A percentile compares a stretch with the other conserved stretches of the same genome.
These are phyloP conservation scores for Tylochromis polylepis DNA, from an alignment of 2,113 vertebrate species.

Conservation along the genomic window DNA sequence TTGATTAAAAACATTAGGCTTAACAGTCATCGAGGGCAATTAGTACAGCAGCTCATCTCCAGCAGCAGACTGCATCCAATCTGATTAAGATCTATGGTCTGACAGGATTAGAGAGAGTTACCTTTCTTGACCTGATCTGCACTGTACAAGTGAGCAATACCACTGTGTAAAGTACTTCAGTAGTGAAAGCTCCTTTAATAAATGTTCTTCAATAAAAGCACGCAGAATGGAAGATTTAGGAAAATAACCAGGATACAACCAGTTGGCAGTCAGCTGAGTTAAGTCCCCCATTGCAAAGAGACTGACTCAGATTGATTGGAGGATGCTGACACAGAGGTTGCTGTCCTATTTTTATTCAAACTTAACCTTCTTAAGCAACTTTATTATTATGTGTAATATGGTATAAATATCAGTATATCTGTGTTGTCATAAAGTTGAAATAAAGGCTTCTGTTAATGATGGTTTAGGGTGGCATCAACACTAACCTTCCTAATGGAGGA, in stretches of 20 bases:
- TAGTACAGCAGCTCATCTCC: neutral
- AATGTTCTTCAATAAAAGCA: neutral
- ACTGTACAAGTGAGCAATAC: neutral
- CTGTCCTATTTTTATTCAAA: neutral
- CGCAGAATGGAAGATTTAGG: neutral
- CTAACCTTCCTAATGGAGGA: constrained; percentile 71
- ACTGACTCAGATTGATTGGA: neutral
- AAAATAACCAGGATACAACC: neutral
- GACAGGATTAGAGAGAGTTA: neutral
- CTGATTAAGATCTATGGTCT: constrained; percentile 25
- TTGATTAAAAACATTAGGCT: neutral
- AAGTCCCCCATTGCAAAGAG: neutral
- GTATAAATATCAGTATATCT: neutral
- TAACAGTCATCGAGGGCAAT: neutral
- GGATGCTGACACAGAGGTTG: neutral
- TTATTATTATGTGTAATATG: neutral
- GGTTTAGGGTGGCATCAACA: constrained; percentile 79
- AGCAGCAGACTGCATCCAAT: neutral
- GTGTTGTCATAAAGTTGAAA: neutral
- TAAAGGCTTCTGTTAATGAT: neutral
- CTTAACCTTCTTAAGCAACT: neutral
- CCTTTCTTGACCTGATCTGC: neutral
- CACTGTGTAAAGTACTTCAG: neutral
- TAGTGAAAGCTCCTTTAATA: neutral
- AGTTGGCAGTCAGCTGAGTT: neutral